Base-by-base conservation (phyloP, 2,888 invertebrate species). In the Myathropa florea region DNA sequence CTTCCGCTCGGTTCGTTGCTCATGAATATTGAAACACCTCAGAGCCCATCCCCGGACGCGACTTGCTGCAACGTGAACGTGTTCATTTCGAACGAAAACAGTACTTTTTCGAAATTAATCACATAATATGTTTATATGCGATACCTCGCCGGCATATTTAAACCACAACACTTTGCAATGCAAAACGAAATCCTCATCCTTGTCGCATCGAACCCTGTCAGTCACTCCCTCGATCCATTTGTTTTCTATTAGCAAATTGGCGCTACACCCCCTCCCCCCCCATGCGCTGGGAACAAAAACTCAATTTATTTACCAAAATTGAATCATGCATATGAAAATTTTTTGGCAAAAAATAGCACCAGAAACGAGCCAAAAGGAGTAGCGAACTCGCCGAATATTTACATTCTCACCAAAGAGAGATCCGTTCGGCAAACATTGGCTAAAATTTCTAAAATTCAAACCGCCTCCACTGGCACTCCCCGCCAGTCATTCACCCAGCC, bases 281-380 rank as follows among this genome's bases (percentile, higher is more conserved):
- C 21, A 21, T 10, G 53, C n/a, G 53, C 7, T 53, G 21, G 2
- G 33, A 33, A 77, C 53, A 59, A 21, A 81, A 81, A 82, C 28
- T 46, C 81, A 82, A 82, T 82, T 82, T 82, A 71, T 78, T 77
- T 68, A 73, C 61, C 57, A 72, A 72, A 83, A 83, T 73, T 77
- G 57, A 83, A 77, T 78, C 70, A 83, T 68, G 77, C 77, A 68
- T 63, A 53, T 61, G 53, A 33, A 55, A 55, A 30, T 36, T 60
- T 46, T 75, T 70, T 79, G 57, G 24, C 14, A 57, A 67, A 67
- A 82, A 71, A 75, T 2, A 21, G 30, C 46, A 18, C 6, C 33
- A 9, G 1, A 9, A 33, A 7, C 9, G 33, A 33, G 33, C 6
- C 1, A 18, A 46, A 1, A 3, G 46, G 18, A 18, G 46, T 18